These are phyloP conservation scores for Schrankia costaestrigalis DNA, from an alignment of 2,888 invertebrate genomes.

Conservation along the genomic window DNA sequence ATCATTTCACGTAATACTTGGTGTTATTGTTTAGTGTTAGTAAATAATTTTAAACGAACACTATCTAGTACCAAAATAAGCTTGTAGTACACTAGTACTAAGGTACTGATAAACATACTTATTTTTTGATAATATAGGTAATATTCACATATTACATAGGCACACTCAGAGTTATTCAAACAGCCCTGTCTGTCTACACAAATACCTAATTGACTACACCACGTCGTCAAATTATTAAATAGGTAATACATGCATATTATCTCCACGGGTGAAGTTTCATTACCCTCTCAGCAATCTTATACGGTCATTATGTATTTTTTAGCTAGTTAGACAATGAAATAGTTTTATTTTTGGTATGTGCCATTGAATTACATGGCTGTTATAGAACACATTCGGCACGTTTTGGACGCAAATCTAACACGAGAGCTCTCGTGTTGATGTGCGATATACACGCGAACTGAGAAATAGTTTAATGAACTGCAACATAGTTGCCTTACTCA, in stretches of 20 bases:
- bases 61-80: too few relatives aligned
- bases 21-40: too few relatives aligned
- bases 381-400: slow-evolving; percentile 51
- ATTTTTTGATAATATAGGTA: too few relatives aligned
- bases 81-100: too few relatives aligned
- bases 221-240: neutral
- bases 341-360: slow-evolving; percentile 35
- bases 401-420: slow-evolving; percentile 33
- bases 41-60: too few relatives aligned
- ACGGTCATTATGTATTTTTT: slow-evolving; percentile 33
- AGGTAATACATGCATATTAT: slow-evolving; percentile 14
- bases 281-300: slow-evolving; percentile 30
- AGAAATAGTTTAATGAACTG: slow-evolving; percentile 41
- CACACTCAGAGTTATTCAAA: too few relatives aligned
- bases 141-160: too few relatives aligned
- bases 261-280: slow-evolving; percentile 24
- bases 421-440: slow-evolving; percentile 40
- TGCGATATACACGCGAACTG: slow-evolving; percentile 10
- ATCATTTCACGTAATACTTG: too few relatives aligned
- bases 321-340: slow-evolving; percentile 32
- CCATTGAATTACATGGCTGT: slow-evolving; percentile 63
- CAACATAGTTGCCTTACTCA: slow-evolving; percentile 14
- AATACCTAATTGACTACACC: too few relatives aligned
- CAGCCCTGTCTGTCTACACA: too few relatives aligned
- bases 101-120: too few relatives aligned